phyloP scores from a whole-genome alignment of 1,140 invertebrate genomes.

The Aphaenogaster rudis region DNA sequence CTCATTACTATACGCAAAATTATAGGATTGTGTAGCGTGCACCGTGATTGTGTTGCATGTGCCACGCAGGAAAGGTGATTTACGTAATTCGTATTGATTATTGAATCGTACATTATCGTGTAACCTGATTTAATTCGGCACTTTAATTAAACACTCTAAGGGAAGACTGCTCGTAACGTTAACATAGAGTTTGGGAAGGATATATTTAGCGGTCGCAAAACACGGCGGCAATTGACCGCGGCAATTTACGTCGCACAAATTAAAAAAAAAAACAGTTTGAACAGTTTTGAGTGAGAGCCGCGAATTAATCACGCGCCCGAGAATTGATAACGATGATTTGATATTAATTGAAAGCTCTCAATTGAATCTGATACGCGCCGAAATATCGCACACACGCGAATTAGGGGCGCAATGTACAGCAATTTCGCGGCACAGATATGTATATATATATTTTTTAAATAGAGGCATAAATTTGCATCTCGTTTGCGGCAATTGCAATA shows the following conservation, averaged over 20 bases:
- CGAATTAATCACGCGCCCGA: constrained; percentile 4
- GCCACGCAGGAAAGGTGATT: constrained; percentile 67
- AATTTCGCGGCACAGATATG: constrained; percentile 3
- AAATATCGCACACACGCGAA: neutral
- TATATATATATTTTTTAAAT: constrained; percentile 1
- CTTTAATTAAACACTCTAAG: constrained; percentile 55
- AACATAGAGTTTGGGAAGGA: constrained; percentile 6
- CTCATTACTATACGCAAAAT: constrained; percentile 75
- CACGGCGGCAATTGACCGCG: neutral
- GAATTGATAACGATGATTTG: constrained; percentile 29
- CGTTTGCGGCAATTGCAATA: neutral
- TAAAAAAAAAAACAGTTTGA: constrained; percentile 16
- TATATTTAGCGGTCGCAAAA: neutral
- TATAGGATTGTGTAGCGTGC: constrained; percentile 64
- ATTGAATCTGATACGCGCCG: constrained; percentile 7
- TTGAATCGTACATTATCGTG: constrained; percentile 65
- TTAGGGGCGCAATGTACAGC: neutral
- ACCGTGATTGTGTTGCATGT: constrained; percentile 50
- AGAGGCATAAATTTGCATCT: neutral
- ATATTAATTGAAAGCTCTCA: constrained; percentile 25
- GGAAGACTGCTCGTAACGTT: constrained; percentile 40
- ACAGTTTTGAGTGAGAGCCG: constrained; percentile 1
- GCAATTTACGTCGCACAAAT: constrained; percentile 23
- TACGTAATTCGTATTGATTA: constrained; percentile 75
- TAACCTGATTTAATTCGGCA: constrained; percentile 67